phyloP scores from a whole-genome alignment of 2,113 vertebrate genomes.

The Natator depressus region DNA sequence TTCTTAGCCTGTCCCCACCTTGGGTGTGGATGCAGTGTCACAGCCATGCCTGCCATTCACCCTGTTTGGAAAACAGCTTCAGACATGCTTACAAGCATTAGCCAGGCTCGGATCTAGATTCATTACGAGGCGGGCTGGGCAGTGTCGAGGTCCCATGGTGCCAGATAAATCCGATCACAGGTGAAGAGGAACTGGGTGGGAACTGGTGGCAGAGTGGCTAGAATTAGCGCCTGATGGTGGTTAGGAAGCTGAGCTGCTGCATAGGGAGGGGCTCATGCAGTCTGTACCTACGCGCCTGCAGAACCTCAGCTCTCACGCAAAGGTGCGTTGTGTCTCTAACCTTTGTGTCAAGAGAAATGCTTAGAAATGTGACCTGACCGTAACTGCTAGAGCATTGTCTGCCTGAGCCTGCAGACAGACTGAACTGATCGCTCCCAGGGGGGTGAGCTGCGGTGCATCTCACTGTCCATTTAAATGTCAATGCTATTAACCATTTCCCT shows the following conservation, averaged over 20 bases:
- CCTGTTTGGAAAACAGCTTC: background rate
- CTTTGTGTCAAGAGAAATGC: background rate
- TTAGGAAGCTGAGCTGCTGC: rapidly evolving
- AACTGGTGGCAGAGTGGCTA: background rate
- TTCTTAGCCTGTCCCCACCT: background rate
- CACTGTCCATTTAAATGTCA: no score
- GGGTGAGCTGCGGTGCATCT: background rate
- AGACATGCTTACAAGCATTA: background rate
- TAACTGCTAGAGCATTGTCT: background rate
- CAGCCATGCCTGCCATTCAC: background rate
- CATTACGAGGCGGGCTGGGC: background rate
- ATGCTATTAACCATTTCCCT: no score
- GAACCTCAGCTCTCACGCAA: rapidly evolving
- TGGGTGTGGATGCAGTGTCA: background rate
- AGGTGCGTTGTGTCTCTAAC: background rate
- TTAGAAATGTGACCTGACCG: background rate
- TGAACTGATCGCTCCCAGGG: background rate
- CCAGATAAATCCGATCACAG: background rate
- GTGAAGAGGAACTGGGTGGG: background rate
- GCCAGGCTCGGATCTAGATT: background rate
- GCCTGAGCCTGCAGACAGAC: background rate
- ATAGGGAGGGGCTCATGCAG: background rate
- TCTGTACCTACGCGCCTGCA: rapidly evolving
- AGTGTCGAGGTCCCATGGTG: background rate
- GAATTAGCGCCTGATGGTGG: background rate